Conservation (phyloP, 2,888 invertebrate species). For the Metalampra italica region DNA sequence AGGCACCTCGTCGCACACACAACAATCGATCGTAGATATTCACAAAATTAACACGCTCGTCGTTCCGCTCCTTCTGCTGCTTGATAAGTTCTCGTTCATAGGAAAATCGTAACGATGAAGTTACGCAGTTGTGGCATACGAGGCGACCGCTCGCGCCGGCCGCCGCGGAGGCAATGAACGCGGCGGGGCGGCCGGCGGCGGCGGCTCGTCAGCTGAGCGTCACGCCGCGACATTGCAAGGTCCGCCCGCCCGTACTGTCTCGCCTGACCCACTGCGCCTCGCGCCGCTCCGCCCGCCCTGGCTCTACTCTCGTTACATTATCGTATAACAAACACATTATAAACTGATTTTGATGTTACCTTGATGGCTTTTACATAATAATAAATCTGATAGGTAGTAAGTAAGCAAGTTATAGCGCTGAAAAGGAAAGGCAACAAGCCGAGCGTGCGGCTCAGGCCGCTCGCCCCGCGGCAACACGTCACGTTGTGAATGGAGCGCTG, state of each 20-base stretch:
- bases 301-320: neutral
- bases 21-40: slow-evolving; percentile 35
- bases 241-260: slow-evolving; percentile 68
- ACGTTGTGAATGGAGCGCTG: slow-evolving; percentile 45
- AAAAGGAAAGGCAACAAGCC: neutral
- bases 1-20: slow-evolving; percentile 68
- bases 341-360: too few relatives aligned
- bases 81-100: slow-evolving; percentile 20
- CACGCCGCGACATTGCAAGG: slow-evolving; percentile 80
- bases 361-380: too few relatives aligned
- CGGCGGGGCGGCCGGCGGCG: slow-evolving; percentile 68
- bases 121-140: slow-evolving; percentile 34
- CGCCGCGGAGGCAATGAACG: slow-evolving; percentile 85
- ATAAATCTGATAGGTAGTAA: too few relatives aligned
- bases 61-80: slow-evolving; percentile 14
- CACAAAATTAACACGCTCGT: slow-evolving; percentile 41
- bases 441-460: neutral
- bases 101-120: slow-evolving; percentile 22
- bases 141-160: slow-evolving; percentile 67
- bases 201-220: slow-evolving; percentile 77
- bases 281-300: slow-evolving; percentile 28
- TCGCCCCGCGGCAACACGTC: slow-evolving; percentile 21
- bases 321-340: neutral
- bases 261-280: slow-evolving; percentile 69
- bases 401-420: neutral